Evolutionary conservation across 1,140 invertebrate species (phyloP).

Genomic region (Drosophila athabasca): DNA sequence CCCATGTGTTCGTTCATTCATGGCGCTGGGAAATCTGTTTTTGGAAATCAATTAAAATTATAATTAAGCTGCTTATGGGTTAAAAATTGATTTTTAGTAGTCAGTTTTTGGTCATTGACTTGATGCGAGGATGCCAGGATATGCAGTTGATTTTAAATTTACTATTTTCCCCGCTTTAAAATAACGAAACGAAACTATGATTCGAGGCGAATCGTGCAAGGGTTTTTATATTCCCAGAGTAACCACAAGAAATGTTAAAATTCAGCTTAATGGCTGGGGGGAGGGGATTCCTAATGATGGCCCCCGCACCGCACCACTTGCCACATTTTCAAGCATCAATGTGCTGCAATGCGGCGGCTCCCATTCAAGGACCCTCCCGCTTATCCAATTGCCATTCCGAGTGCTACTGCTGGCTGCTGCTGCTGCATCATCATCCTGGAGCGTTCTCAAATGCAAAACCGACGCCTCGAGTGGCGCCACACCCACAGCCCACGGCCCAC

Average conservation of each 20-base stretch:
- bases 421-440: slow-evolving; percentile 41
- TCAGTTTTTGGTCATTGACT: slow-evolving; percentile 44
- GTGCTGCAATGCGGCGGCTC: slow-evolving; percentile 50
- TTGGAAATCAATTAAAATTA: slow-evolving; percentile 67
- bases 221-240: slow-evolving; percentile 1
- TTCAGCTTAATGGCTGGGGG: slow-evolving; percentile 31
- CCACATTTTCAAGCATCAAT: slow-evolving; percentile 48
- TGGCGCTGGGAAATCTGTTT: slow-evolving; percentile 41
- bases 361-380: slow-evolving; percentile 14
- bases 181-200: no score
- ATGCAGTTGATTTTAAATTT: no score
- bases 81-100: slow-evolving; percentile 62
- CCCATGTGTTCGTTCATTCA: not conserved
- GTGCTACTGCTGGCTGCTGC: slow-evolving; percentile 23
- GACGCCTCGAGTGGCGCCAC: not conserved
- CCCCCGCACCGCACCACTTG: slow-evolving; percentile 15
- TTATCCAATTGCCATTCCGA: slow-evolving; percentile 55
- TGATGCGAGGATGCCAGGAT: not conserved
- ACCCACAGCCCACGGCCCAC: not conserved
- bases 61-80: slow-evolving; percentile 63
- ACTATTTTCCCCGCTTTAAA: no score
- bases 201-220: no score
- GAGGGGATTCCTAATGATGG: slow-evolving; percentile 26
- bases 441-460: slow-evolving; percentile 49
- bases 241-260: slow-evolving; percentile 40